Evolutionary conservation across 1,140 invertebrate species (phyloP), one percentile per base, ranked within the genome.

Genomic region (Scaptomyza pallida): DNA sequence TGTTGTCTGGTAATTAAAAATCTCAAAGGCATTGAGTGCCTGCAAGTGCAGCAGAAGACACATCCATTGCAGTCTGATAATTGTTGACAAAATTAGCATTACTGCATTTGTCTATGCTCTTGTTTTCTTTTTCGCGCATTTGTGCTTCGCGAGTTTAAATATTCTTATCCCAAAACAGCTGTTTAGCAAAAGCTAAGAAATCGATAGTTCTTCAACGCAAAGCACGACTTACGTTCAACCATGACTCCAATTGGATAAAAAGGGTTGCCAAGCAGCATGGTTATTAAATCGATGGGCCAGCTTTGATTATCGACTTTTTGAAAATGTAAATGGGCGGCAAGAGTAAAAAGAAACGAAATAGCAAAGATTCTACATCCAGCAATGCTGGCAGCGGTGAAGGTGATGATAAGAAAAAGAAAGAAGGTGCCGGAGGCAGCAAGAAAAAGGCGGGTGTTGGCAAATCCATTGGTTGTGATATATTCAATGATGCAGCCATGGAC

Each of bases 401-500:
- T 23, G 92, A 91, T 33, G 75, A 83, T 37, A 91, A 92, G 16
- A 92, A 92, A 40, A 92, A 92, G 86, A 92, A 92, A 78, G 86
- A 89, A 5, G 79, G 78, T 1, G 55, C 12, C 8, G 69, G 62
- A 0, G 72, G 68, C 2, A 89, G 88, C n/a, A 90, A 94, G 67
- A 93, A 94, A 72, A 94, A 94, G 69, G 93, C 92, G 1, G 93
- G 94, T 13, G 94, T 94, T 70, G 93, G 93, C 2, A 93, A 94
- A 69, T 94, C 93, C 64, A 94, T 94, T 68, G 94, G 94, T 12
- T 95, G 96, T 35, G 96, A 97, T 72, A 95, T 97, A 68, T 95
- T 97, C 59, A 97, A 95, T 55, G 95, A 96, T 72, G 94, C 95
- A n/a, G 96, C 96, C 0, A 96, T 97, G 95, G 95, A 96, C 72